Conservation (phyloP, 64 coral and sea anemone genomes). For the Dendrophyllia cribrosa region DNA sequence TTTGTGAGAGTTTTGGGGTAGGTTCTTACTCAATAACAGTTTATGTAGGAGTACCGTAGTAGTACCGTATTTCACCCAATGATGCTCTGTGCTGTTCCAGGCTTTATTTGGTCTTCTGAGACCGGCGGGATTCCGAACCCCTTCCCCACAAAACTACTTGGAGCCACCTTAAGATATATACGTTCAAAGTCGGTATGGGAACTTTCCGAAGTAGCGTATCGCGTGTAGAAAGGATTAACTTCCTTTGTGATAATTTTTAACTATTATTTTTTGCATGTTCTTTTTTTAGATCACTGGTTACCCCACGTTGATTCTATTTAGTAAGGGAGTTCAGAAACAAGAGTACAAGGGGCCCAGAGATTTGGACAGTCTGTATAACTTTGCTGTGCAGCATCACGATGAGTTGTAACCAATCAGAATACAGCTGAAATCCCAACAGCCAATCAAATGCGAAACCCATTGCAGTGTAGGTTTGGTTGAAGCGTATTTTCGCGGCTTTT, state of each 20-base stretch:
- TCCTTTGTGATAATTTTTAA: neutral
- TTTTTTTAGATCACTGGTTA: constrained; percentile 63
- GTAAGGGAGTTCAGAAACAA: constrained; percentile 73
- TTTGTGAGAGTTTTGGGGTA: constrained; percentile 75
- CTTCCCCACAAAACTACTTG: too few relatives aligned
- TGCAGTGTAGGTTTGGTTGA: too few relatives aligned
- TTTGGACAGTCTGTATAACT: constrained; percentile 86
- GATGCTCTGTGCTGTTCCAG: neutral
- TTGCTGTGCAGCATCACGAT: constrained; percentile 78
- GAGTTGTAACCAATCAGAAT: constrained; percentile 40
- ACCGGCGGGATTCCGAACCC: too few relatives aligned
- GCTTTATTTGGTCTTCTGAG: too few relatives aligned
- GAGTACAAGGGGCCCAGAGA: constrained; percentile 83
- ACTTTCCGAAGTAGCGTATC: neutral
- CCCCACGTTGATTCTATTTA: constrained; percentile 77
- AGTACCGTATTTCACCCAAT: too few relatives aligned
- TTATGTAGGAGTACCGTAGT: too few relatives aligned
- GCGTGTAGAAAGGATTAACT: neutral
- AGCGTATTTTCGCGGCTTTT: too few relatives aligned
- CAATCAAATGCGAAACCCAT: too few relatives aligned
- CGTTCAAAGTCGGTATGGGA: neutral
- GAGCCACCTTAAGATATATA: too few relatives aligned
- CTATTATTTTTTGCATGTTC: neutral
- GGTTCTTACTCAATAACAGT: neutral
- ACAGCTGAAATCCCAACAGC: neutral